phyloP scores from a whole-genome alignment of 23 tunicate species.

The Trididemnum clinides region DNA sequence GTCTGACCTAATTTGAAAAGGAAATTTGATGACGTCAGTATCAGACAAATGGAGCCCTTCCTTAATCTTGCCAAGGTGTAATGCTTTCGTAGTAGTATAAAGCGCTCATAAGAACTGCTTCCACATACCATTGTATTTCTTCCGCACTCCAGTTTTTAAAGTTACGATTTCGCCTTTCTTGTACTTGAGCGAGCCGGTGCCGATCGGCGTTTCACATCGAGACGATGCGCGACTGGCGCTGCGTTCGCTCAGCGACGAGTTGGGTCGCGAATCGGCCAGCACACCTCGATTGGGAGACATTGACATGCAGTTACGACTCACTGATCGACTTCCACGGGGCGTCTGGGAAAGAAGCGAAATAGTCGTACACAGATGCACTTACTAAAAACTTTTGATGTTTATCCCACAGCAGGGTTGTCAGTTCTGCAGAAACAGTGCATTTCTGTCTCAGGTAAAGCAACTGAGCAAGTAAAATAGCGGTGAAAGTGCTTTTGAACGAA shows the following conservation, averaged over 20 bases:
- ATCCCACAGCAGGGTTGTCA: too few relatives aligned
- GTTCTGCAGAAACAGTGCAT: too few relatives aligned
- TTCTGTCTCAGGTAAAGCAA: too few relatives aligned
- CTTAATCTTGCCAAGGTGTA: too few relatives aligned
- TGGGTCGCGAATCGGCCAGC: constrained; percentile 71
- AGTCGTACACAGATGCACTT: not conserved
- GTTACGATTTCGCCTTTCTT: constrained; percentile 97
- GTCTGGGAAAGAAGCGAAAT: not conserved
- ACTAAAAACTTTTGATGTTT: too few relatives aligned
- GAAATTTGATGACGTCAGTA: too few relatives aligned
- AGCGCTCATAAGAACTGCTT: too few relatives aligned
- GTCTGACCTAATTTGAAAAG: too few relatives aligned
- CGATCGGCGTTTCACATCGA: constrained; percentile 70
- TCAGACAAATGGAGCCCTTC: too few relatives aligned
- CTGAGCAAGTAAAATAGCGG: too few relatives aligned
- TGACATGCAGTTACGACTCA: constrained; percentile 51
- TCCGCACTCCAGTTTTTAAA: constrained; percentile 80
- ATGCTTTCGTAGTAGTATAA: too few relatives aligned
- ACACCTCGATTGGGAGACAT: constrained; percentile 52
- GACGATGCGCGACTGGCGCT: constrained; percentile 84
- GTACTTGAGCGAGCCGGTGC: constrained; percentile 65
- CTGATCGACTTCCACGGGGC: constrained; percentile 49
- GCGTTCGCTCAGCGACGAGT: constrained; percentile 78
- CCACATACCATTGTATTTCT: constrained; percentile 91
- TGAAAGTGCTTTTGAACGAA: too few relatives aligned